Conservation (phyloP, 1,140 invertebrate species). For the Pachypsylla venusta region DNA sequence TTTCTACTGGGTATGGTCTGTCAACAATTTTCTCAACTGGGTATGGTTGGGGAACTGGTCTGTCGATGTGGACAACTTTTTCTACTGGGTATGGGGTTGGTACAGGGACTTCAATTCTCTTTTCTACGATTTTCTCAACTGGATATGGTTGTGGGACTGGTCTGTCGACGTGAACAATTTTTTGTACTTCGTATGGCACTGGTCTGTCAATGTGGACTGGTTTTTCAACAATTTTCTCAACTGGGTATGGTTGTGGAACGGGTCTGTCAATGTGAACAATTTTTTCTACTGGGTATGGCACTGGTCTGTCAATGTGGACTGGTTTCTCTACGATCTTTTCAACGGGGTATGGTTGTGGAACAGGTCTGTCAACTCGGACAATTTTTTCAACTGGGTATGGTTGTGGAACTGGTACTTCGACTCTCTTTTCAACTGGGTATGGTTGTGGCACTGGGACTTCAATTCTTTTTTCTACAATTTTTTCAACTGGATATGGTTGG, state of each 20-base stretch:
- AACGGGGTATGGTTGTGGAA: conserved; percentile 54
- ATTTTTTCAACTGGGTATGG: conserved; percentile 57
- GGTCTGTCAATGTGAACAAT: conserved; percentile 31
- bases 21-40: conserved; percentile 55
- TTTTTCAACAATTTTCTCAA: conserved; percentile 19
- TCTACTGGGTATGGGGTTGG: conserved; percentile 21
- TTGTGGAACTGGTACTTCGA: conserved; percentile 35
- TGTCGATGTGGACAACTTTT: conserved; percentile 14
- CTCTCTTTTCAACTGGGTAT: conserved; percentile 51
- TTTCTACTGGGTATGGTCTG: conserved; percentile 37
- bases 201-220: conserved; percentile 20
- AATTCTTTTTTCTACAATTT: conserved; percentile 35
- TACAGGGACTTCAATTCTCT: conserved; percentile 36
- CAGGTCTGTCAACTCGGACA: conserved; percentile 43
- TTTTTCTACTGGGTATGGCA: conserved; percentile 17
- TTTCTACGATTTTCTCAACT: conserved; percentile 21
- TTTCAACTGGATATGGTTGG: conserved; percentile 40
- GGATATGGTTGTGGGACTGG: conserved; percentile 19
- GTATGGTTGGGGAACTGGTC: conserved; percentile 34
- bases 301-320: conserved; percentile 36
- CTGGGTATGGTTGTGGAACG: conserved; percentile 37
- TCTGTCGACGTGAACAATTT: conserved; percentile 37
- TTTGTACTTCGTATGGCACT: conserved; percentile 20
- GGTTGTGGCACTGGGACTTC: conserved; percentile 47
- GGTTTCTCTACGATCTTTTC: conserved; percentile 47